Evolutionary conservation across 1,140 invertebrate species (phyloP).

Genomic region (Brachionus plicatilis): DNA sequence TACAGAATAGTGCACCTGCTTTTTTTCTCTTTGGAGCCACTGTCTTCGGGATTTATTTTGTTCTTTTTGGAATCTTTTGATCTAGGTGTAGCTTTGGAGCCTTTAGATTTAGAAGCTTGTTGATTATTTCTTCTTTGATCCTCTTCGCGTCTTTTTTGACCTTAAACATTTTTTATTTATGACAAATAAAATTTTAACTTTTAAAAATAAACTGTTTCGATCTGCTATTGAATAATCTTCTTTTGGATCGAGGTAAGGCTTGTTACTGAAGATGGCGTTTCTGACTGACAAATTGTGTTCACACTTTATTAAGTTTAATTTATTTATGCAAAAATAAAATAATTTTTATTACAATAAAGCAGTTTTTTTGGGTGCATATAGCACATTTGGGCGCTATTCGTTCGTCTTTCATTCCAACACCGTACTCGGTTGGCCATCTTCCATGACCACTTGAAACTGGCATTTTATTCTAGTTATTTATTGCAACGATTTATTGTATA

Average conservation of each 20-base stretch:
- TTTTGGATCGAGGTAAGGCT: constrained; percentile 12
- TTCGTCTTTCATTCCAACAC: constrained; percentile 12
- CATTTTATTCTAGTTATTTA: neutral
- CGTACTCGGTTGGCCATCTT: constrained; percentile 19
- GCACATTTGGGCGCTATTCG: neutral
- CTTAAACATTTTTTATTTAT: neutral
- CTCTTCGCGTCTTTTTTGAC: neutral
- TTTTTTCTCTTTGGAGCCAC: neutral
- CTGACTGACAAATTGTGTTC: constrained; percentile 4
- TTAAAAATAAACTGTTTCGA: neutral
- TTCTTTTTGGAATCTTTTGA: neutral
- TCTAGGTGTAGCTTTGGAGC: neutral
- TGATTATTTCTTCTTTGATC: neutral
- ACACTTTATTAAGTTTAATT: neutral
- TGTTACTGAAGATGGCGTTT: neutral
- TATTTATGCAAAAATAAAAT: neutral
- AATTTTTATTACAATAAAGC: constrained; percentile 16
- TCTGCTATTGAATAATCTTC: constrained; percentile 28
- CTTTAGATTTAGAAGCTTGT: neutral
- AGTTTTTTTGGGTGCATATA: constrained; percentile 35
- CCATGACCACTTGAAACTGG: constrained; percentile 29
- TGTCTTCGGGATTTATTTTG: neutral
- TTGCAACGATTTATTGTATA: neutral
- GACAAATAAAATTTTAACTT: neutral
- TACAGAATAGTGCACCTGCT: constrained; percentile 7